A percentile compares a stretch with the other conserved stretches of the same genome.
Evolutionary conservation across 2,113 vertebrate species (phyloP).

Genomic region (Nansenia antarctica): DNA sequence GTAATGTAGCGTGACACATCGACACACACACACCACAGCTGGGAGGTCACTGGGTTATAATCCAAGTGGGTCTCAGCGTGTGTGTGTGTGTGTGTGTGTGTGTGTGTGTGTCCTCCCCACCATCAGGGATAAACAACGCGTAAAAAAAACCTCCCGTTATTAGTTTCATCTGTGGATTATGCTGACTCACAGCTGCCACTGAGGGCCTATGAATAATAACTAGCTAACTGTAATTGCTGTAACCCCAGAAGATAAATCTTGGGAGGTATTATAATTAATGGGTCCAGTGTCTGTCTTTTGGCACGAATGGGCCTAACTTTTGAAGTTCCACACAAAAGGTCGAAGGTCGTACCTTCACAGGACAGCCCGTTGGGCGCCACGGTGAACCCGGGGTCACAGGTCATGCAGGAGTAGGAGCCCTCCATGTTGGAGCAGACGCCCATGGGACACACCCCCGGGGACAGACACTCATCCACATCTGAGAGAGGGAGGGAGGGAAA

Average conservation of each 20-base stretch:
- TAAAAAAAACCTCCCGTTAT: constrained; percentile 33
- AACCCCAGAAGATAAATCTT: too few relatives aligned
- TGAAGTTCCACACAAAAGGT: neutral
- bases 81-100: too few relatives aligned
- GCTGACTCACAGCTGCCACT: neutral
- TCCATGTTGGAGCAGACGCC: constrained; percentile 79
- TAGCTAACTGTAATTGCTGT: too few relatives aligned
- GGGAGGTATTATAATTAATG: too few relatives aligned
- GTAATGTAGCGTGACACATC: constrained; percentile 36
- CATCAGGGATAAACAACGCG: constrained; percentile 26
- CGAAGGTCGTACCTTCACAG: constrained; percentile 76
- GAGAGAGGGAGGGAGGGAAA: neutral
- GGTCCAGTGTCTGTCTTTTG: too few relatives aligned
- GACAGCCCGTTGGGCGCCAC: constrained; percentile 58
- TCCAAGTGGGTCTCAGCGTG: constrained; percentile 32
- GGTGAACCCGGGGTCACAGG: constrained; percentile 72
- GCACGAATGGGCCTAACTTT: neutral
- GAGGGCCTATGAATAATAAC: too few relatives aligned
- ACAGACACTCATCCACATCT: constrained; percentile 68
- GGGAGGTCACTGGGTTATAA: constrained; percentile 27
- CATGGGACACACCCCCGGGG: constrained; percentile 67
- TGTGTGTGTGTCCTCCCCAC: constrained; percentile 33
- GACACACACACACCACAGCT: constrained; percentile 17
- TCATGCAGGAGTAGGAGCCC: constrained; percentile 80
- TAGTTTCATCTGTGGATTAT: neutral